Percentiles rank a stretch among this genome's conserved stretches.
Evolutionary conservation across 2,113 vertebrate species (phyloP).

Genomic region (Brachionichthys hirsutus): DNA sequence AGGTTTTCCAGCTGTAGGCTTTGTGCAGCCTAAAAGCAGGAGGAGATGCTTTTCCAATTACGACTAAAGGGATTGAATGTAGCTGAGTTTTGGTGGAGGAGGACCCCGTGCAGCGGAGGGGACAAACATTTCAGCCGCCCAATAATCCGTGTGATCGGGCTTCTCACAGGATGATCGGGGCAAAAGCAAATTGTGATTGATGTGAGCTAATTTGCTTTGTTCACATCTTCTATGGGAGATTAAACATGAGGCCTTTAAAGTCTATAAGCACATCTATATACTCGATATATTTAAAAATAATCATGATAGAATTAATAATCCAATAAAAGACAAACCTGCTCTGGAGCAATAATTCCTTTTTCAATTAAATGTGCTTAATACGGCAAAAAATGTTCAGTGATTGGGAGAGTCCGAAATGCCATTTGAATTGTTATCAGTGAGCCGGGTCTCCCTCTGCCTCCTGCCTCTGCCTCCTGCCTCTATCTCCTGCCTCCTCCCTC

Average conservation of each 20-base stretch:
- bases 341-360: slow-evolving; percentile 92
- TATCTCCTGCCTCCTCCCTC: too few species aligned
- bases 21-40: slow-evolving; percentile 44
- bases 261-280: slow-evolving; percentile 62
- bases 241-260: slow-evolving; percentile 17
- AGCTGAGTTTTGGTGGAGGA: slow-evolving; percentile 78
- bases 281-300: slow-evolving; percentile 78
- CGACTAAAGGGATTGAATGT: slow-evolving; percentile 59
- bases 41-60: slow-evolving; percentile 90
- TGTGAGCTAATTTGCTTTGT: slow-evolving; percentile 87
- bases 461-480: neutral
- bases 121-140: slow-evolving; percentile 89
- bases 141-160: slow-evolving; percentile 92
- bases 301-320: too few species aligned
- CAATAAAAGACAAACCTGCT: slow-evolving; percentile 95
- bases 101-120: slow-evolving; percentile 84
- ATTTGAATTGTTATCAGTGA: slow-evolving; percentile 96
- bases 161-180: slow-evolving; percentile 82
- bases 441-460: slow-evolving; percentile 72
- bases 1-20: slow-evolving; percentile 73
- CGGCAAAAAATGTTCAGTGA: slow-evolving; percentile 96
- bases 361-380: slow-evolving; percentile 99
- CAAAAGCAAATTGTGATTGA: slow-evolving; percentile 83
- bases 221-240: slow-evolving; percentile 90
- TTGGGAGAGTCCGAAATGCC: slow-evolving; percentile 95